Evolutionary conservation across 1,140 invertebrate genomes (phyloP).

Genomic region (Penaeus indicus): DNA sequence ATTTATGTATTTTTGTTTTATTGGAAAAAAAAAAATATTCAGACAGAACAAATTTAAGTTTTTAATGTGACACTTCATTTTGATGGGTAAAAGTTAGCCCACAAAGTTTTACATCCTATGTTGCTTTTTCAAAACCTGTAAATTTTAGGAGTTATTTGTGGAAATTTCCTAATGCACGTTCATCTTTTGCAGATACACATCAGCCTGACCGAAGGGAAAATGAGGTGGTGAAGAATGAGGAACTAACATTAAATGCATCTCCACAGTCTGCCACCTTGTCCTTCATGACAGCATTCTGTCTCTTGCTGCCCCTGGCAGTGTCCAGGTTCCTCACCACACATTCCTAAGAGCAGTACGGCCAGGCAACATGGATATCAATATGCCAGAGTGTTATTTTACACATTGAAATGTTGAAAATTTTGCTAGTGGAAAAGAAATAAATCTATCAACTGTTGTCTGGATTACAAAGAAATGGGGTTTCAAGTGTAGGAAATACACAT

Average conservation of each 20-base stretch:
- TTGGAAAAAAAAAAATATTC: too few relatives aligned
- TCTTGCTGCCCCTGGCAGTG: constrained; percentile 11
- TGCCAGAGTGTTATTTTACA: constrained; percentile 1
- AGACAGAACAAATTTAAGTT: too few relatives aligned
- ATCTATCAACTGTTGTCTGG: too few relatives aligned
- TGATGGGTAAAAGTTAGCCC: too few relatives aligned
- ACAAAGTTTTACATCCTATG: too few relatives aligned
- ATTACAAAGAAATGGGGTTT: too few relatives aligned
- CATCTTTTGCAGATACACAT: constrained; percentile 74
- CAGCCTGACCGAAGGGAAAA: constrained; percentile 89
- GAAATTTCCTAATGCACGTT: constrained; percentile 31
- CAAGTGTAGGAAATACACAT: too few relatives aligned
- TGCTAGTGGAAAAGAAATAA: background rate
- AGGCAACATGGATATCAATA: too few relatives aligned
- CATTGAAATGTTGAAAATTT: constrained; percentile 11
- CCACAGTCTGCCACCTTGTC: constrained; percentile 4
- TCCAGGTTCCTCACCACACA: constrained; percentile 34
- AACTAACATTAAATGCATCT: constrained; percentile 80
- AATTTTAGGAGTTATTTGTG: too few relatives aligned
- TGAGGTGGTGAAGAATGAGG: constrained; percentile 93
- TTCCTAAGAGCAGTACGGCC: constrained; percentile 28
- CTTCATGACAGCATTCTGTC: constrained; percentile 3
- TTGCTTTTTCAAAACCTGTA: too few relatives aligned
- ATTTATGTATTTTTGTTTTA: too few relatives aligned
- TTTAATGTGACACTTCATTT: too few relatives aligned